phyloP scores from a whole-genome alignment of 2,888 invertebrate species.

The Platycheirus rosarum region DNA sequence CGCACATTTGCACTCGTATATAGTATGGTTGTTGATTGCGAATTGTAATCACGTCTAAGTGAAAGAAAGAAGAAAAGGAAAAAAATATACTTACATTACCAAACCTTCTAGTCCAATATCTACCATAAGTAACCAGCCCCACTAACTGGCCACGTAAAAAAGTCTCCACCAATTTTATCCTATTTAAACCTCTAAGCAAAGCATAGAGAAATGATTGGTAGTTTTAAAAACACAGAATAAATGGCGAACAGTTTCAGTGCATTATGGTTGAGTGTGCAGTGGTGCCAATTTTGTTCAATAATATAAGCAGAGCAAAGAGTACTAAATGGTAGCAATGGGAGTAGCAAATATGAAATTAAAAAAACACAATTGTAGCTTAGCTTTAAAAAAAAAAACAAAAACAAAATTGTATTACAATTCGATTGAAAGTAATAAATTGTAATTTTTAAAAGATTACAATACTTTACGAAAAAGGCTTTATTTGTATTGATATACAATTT shows the following conservation, averaged over 20 bases:
- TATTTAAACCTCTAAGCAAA: not conserved
- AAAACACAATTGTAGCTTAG: too few species aligned
- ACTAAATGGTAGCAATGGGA: too few species aligned
- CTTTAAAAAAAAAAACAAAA: too few species aligned
- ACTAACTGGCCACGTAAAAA: not conserved
- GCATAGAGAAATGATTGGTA: constrained; percentile 51
- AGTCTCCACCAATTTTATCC: constrained; percentile 15
- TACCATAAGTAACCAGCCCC: constrained; percentile 8
- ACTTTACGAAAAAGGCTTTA: too few species aligned
- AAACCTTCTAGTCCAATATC: constrained; percentile 10
- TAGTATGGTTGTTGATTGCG: constrained; percentile 55
- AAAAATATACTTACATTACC: not conserved
- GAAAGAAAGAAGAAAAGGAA: not conserved
- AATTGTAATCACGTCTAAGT: constrained; percentile 60
- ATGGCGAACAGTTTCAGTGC: constrained; percentile 68
- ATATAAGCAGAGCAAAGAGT: too few species aligned
- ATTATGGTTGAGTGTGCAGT: constrained; percentile 50
- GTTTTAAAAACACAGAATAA: constrained; percentile 31
- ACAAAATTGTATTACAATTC: too few species aligned
- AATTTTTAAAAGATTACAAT: too few species aligned
- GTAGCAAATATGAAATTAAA: too few species aligned
- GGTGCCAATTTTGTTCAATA: too few species aligned
- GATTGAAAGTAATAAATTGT: too few species aligned
- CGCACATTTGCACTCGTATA: constrained; percentile 65
- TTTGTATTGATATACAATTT: too few species aligned